Percentiles rank a stretch among this genome's conserved stretches.
These are phyloP conservation scores for Odontomyia ornata DNA, from an alignment of 2,888 invertebrate genomes.

Conservation along the genomic window DNA sequence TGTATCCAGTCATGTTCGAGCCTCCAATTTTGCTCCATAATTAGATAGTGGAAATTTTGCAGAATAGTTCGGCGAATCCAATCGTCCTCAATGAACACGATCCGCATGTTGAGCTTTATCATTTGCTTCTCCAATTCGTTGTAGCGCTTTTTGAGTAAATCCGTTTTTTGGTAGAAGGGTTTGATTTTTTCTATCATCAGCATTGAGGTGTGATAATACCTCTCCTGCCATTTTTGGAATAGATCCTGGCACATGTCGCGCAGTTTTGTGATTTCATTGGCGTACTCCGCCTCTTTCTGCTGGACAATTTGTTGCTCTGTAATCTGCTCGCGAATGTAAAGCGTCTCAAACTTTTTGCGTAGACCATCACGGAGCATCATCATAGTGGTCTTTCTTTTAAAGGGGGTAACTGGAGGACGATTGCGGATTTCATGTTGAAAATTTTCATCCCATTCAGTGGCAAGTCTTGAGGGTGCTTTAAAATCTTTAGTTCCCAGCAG, in stretches of 20 bases:
- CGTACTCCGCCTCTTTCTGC: conserved; percentile 59
- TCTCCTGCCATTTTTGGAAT: conserved; percentile 61
- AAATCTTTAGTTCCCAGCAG: conserved; percentile 54
- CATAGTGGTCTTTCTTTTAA: conserved; percentile 58
- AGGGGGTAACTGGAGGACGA: conserved; percentile 56
- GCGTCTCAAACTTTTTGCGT: conserved; percentile 60
- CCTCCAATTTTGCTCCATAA: conserved; percentile 62
- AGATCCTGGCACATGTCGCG: conserved; percentile 56
- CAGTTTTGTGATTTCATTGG: conserved; percentile 56
- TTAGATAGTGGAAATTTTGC: conserved; percentile 62
- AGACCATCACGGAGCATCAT: conserved; percentile 58
- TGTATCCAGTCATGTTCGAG: conserved; percentile 62
- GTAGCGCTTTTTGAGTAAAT: conserved; percentile 55
- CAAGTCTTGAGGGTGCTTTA: conserved; percentile 56
- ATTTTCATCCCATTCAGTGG: conserved; percentile 62
- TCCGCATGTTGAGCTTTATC: conserved; percentile 60
- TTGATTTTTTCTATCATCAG: conserved; percentile 51
- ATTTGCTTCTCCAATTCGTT: conserved; percentile 55
- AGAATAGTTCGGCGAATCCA: conserved; percentile 60
- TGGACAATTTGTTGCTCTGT: conserved; percentile 58
- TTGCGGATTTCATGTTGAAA: conserved; percentile 60
- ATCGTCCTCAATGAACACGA: conserved; percentile 61
- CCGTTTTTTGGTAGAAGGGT: conserved; percentile 59
- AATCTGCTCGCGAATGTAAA: conserved; percentile 55
- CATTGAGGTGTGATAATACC: conserved; percentile 60